Evolutionary conservation across 2,888 invertebrate genomes (phyloP).

Genomic region (Dicycla oo): DNA sequence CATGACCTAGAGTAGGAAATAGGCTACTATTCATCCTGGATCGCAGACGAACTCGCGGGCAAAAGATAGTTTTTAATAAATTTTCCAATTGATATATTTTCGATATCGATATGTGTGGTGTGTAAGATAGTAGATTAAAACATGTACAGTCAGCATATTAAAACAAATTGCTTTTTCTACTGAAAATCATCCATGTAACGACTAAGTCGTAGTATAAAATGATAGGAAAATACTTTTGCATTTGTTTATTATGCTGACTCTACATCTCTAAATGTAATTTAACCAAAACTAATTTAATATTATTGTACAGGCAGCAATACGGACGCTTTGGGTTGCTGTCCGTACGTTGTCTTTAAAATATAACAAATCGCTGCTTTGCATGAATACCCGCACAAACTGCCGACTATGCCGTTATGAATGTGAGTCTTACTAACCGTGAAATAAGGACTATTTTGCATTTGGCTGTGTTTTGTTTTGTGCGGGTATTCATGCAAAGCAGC

Average conservation of each 20-base stretch:
- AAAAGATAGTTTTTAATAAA: no score
- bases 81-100: constrained; percentile 4
- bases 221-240: background rate
- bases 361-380: no score
- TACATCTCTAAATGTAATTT: constrained; percentile 27
- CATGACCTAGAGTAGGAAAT: no score
- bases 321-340: constrained; percentile 31
- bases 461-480: no score
- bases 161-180: background rate
- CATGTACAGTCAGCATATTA: constrained; percentile 29
- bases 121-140: constrained; percentile 35
- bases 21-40: no score
- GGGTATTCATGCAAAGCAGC: no score
- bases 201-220: background rate
- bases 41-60: no score
- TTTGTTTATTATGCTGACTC: constrained; percentile 27
- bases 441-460: no score
- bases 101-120: constrained; percentile 5
- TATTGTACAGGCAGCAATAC: constrained; percentile 37
- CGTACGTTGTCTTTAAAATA: constrained; percentile 41
- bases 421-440: no score
- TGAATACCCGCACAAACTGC: no score
- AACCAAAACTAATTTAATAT: constrained; percentile 42
- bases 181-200: background rate
- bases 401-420: no score